Conservation (phyloP, 23 tunicate genomes). For the Corella eumyota region DNA sequence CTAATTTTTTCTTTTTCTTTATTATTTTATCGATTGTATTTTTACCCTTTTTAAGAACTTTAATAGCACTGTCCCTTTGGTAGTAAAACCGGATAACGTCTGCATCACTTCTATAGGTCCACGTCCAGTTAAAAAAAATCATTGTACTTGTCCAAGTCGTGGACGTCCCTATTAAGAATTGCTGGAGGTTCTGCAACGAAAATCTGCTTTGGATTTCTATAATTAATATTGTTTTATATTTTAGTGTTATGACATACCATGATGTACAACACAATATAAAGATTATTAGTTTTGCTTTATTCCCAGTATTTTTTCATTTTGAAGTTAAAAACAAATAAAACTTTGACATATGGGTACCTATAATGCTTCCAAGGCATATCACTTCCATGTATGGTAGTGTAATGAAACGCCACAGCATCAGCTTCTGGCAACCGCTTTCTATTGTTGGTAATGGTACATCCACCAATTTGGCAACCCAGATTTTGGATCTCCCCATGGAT, state of each 20-base stretch:
- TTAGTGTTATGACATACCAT: too few species aligned
- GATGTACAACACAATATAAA: too few species aligned
- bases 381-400: not conserved
- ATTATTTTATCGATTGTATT: not conserved
- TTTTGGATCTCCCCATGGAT: not conserved
- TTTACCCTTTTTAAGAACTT: constrained; percentile 1
- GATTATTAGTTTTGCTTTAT: too few species aligned
- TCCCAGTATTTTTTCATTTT: too few species aligned
- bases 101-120: constrained; percentile 7
- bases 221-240: too few species aligned
- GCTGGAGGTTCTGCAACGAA: constrained; percentile 2
- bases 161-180: not conserved
- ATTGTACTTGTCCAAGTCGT: constrained; percentile 1
- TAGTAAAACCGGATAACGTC: constrained; percentile 9
- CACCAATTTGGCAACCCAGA: not conserved
- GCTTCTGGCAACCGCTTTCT: constrained; percentile 1
- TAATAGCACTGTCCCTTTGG: not conserved
- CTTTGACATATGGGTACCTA: constrained; percentile 3
- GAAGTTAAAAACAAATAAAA: too few species aligned
- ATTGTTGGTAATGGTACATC: constrained; percentile 1
- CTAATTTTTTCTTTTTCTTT: not conserved
- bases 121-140: constrained; percentile 14
- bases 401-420: constrained; percentile 11
- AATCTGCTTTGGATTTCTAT: not conserved
- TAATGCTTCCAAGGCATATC: constrained; percentile 14